A percentile compares a stretch with the other conserved stretches of the same genome.
These are phyloP conservation scores for Thaumatotibia leucotreta DNA, from an alignment of 1,140 invertebrate species.

Conservation along the genomic window DNA sequence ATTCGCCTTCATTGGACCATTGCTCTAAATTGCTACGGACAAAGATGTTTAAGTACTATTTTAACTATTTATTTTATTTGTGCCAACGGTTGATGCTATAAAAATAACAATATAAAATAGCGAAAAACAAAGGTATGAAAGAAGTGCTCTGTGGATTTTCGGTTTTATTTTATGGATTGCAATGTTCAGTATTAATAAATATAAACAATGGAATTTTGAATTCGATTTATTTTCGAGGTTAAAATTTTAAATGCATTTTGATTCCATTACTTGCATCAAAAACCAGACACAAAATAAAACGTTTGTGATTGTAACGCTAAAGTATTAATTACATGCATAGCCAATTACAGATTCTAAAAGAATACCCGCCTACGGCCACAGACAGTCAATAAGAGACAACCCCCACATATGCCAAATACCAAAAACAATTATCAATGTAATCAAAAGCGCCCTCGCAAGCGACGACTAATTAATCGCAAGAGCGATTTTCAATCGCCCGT, in stretches of 20 bases:
- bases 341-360: slow-evolving; percentile 12
- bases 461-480: slow-evolving; percentile 62
- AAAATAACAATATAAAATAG: slow-evolving; percentile 5
- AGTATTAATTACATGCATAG: slow-evolving; percentile 12
- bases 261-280: not conserved
- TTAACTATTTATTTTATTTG: slow-evolving; percentile 50
- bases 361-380: not conserved
- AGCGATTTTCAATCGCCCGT: slow-evolving; percentile 44
- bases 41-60: slow-evolving; percentile 48
- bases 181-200: not conserved
- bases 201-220: not conserved
- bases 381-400: slow-evolving; percentile 9
- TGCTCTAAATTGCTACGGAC: slow-evolving; percentile 59
- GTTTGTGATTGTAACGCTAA: not conserved
- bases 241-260: slow-evolving; percentile 20
- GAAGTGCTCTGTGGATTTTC: not conserved
- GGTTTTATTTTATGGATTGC: not conserved
- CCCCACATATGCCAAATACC: slow-evolving; percentile 18
- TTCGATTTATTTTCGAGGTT: not conserved
- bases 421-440: slow-evolving; percentile 56
- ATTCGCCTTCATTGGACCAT: slow-evolving; percentile 57
- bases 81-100: slow-evolving; percentile 10
- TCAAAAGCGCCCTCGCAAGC: slow-evolving; percentile 45
- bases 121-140: slow-evolving; percentile 5
- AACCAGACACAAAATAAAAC: not conserved